A percentile compares a stretch with the other conserved stretches of the same genome.
Conservation (phyloP, 2,888 invertebrate species). For the Drosophila demipolita region DNA sequence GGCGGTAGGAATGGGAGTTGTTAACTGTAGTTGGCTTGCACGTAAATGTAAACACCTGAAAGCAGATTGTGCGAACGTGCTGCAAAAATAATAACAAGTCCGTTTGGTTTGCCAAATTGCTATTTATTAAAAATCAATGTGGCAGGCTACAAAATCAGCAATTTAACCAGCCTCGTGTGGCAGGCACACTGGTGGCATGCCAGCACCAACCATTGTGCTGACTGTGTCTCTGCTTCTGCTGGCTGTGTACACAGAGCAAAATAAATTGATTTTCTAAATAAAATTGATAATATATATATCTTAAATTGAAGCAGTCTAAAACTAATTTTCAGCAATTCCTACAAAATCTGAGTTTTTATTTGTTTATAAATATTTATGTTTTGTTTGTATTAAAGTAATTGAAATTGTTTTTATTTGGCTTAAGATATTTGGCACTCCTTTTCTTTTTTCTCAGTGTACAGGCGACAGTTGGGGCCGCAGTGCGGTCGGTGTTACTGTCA, state of each 20-base stretch:
- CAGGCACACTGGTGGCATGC: conserved; percentile 16
- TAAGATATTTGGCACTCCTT: not conserved
- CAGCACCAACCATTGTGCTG: conserved; percentile 17
- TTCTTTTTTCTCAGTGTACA: not conserved
- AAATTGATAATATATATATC: not conserved
- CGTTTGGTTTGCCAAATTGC: conserved; percentile 72
- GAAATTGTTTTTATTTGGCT: not conserved
- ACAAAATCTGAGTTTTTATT: fast-evolving
- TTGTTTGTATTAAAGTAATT: not conserved
- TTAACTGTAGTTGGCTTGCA: conserved; percentile 9
- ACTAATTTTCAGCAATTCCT: not conserved
- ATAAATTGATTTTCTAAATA: too few relatives aligned
- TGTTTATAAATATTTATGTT: not conserved
- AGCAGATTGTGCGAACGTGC: conserved; percentile 53
- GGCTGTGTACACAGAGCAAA: conserved; percentile 19
- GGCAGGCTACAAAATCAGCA: conserved; percentile 73
- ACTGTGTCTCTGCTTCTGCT: conserved; percentile 26
- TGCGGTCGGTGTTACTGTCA: conserved; percentile 57
- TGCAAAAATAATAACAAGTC: conserved; percentile 66
- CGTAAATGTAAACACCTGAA: conserved; percentile 49
- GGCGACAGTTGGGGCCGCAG: conserved; percentile 38
- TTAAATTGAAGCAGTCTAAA: too few relatives aligned
- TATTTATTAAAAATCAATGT: conserved; percentile 79
- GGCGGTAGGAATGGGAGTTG: not conserved
- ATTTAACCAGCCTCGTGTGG: conserved; percentile 66